Evolutionary conservation across 2,797 vertebrate genomes (phyloP), one percentile per base, ranked within the genome.

Genomic region (Holocentrus rufus): DNA sequence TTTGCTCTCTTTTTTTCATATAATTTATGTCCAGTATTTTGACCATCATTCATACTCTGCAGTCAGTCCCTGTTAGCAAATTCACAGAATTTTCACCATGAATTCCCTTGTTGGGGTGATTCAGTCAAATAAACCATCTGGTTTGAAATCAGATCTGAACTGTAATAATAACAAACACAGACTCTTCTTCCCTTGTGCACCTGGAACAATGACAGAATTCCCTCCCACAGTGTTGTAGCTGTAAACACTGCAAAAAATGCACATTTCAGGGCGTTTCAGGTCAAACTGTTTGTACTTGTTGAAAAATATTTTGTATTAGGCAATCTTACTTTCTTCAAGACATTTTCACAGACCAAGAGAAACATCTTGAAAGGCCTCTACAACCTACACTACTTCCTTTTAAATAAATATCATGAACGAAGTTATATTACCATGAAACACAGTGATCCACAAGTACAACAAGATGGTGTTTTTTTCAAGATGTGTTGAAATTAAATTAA

Each of bases 401-500:
- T 8, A 63, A 44, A 44, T 74, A 27, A 57, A 66, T 3, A 0
- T n/a, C 27, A 23, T 72, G 66, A 89, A 63, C 74, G 64, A 77
- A 58, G 42, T 69, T 63, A 25, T 30, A 46, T 64, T 31, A 30
- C 56, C 22, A 42, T 70, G 57, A 65, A 77, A 79, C 62, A 20
- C 56, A 72, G 52, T 8, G 9, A 22, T 20, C 42, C 64, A 4
- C 17, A 62, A 63, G 39, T 44, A 56, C 34, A 79, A 66, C 20
- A 72, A 72, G 46, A 72, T 59, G 55, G 77, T 58, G 5, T 6
- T 17, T 57, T 42, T 72, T 72, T 69, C 47, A 81, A 77, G 72
- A 71, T 18, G 60, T 72, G 75, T 72, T 57, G 68, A 87, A 83
- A 47, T 57, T 0, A 34, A 59, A 20, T 72, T 62, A 74, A 39